phyloP scores from a whole-genome alignment of 2,888 invertebrate species.

The Tryphoninae sp. region DNA sequence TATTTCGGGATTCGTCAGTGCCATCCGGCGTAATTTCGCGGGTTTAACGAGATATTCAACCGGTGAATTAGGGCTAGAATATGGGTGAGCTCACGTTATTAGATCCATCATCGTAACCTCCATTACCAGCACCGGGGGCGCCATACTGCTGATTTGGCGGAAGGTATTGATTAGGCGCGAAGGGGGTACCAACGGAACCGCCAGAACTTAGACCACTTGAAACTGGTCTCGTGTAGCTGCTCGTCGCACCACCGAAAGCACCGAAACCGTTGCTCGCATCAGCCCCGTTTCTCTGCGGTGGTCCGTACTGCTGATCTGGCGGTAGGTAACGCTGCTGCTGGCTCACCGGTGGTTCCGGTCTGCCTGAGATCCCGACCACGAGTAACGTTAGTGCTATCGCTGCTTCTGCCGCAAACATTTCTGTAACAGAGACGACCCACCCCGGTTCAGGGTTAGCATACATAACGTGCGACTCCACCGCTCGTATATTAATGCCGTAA shows the following conservation, averaged over 20 bases:
- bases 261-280: constrained; percentile 46
- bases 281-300: constrained; percentile 67
- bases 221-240: constrained; percentile 53
- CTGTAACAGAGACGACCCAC: constrained; percentile 44
- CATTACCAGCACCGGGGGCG: constrained; percentile 65
- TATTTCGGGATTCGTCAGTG: too few relatives aligned
- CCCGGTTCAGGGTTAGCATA: not conserved
- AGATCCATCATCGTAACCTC: constrained; percentile 69
- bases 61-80: not conserved
- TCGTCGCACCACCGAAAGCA: constrained; percentile 48
- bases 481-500: not conserved
- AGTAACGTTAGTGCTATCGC: constrained; percentile 68
- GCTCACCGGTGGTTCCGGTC: constrained; percentile 75
- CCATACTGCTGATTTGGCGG: constrained; percentile 76
- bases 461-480: not conserved
- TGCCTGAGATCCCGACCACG: constrained; percentile 67
- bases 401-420: constrained; percentile 66
- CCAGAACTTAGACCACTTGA: constrained; percentile 55
- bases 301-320: constrained; percentile 75
- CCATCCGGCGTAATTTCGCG: too few relatives aligned
- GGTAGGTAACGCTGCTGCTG: constrained; percentile 72
- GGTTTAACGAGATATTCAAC: not conserved
- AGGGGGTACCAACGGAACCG: constrained; percentile 55
- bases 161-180: constrained; percentile 71
- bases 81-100: constrained; percentile 68